Base-by-base conservation (phyloP, 2,797 vertebrate species). In the Malacoctenus gilli region DNA sequence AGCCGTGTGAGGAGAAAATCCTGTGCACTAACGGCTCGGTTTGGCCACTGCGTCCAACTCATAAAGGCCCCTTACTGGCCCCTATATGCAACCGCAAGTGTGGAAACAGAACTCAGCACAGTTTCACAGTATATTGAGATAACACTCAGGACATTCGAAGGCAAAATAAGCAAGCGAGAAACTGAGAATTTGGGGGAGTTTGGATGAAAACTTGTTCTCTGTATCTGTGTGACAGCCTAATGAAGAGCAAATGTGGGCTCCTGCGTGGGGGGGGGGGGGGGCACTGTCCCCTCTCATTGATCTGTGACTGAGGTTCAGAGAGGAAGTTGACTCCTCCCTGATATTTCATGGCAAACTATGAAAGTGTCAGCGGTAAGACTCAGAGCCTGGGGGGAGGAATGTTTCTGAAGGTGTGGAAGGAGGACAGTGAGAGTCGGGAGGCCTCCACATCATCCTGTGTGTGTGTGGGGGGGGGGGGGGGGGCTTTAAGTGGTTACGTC, bases 321-420 rank as follows among this genome's bases (percentile, higher is more conserved):
- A 55, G 53, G 83, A 77, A 75, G 63, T 60, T 59, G 64, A 62
- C 71, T 59, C 59, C 49, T 56, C 56, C 56, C 70, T 25, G 0
- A 39, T 73, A 79, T 87, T 85, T 86, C 73, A 82, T 53, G 18
- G 44, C 16, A 47, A 40, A 72, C 59, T 66, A 79, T 79, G 55
- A 80, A 80, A 50, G 63, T 75, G 75, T 87, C 80, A 81, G 28
- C 1, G 6, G 23, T 63, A 19, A 30, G 38, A 63, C 58, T 58
- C 28, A 43, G 54, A 74, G 20, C 42, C 77, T 56, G 2, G 1
- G 0, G 53, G 74, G 65, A 69, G 58, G 54, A 80, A 81, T 71
- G 43, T 56, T 70, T n/a, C 18, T 40, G 61, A 55, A 63, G 35
- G 40, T 25, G 67, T 43, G 43, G 51, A 49, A 43, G 47, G 36